These are phyloP conservation scores for Anthophora plumipes DNA, from an alignment of 2,888 invertebrate species.

Conservation along the genomic window DNA sequence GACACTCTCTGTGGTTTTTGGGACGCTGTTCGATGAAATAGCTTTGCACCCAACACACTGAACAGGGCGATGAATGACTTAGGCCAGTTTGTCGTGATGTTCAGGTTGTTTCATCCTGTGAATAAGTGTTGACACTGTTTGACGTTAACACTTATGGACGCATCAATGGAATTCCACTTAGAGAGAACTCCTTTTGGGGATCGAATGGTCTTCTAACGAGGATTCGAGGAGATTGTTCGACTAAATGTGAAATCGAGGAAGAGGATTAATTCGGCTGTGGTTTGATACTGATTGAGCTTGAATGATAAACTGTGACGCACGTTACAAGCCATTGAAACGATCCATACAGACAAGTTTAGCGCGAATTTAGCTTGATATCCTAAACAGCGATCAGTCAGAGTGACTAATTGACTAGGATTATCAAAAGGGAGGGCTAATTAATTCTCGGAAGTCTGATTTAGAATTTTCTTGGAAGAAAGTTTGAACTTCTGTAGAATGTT, in stretches of 20 bases:
- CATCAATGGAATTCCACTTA: conserved; percentile 30
- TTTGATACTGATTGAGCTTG: background rate
- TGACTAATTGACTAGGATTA: too few species aligned
- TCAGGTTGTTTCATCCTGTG: conserved; percentile 37
- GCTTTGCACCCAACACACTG: background rate
- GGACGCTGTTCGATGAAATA: background rate
- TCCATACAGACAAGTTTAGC: too few species aligned
- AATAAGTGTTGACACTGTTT: conserved; percentile 48
- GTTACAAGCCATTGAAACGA: too few species aligned
- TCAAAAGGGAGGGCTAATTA: too few species aligned
- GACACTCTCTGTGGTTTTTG: background rate
- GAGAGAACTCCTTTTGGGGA: background rate
- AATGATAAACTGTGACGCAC: too few species aligned
- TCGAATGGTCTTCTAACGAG: conserved; percentile 21
- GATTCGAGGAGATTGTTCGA: background rate
- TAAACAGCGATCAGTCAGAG: too few species aligned
- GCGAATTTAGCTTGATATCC: too few species aligned
- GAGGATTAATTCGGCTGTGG: background rate
- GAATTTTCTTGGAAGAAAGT: too few species aligned
- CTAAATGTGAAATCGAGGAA: conserved; percentile 15
- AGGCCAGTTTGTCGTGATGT: conserved; percentile 20
- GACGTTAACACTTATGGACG: conserved; percentile 42
- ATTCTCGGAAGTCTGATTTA: too few species aligned
- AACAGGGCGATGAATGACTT: conserved; percentile 28
- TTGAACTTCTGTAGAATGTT: too few species aligned